Base-by-base conservation (phyloP, 1,140 invertebrate species). In the Drosophila eugracilis region DNA sequence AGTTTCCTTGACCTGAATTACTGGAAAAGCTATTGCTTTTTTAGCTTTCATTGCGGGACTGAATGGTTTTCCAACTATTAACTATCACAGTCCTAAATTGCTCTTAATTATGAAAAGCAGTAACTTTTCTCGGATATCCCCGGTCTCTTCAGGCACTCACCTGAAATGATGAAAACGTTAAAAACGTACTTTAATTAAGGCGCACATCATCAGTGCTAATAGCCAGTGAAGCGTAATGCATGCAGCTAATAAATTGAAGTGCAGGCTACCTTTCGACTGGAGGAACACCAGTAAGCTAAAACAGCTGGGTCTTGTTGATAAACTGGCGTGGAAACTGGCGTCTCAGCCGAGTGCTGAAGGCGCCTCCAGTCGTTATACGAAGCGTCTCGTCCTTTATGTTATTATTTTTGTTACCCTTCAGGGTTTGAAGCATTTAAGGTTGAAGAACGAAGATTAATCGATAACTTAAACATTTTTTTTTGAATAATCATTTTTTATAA, bases 1-100 rank as follows among this genome's bases (percentile, higher is more conserved):
- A 78, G 59, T 88, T 88, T 88, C 78, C 83, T 88, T 88, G 83
- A 78, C 83, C 83, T 63, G 30, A 88, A 88, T 88, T 72, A 49
- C 65, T 77, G 59, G 45, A 42, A 47, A 41, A 74, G 73, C 77
- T 70, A 76, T 77, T 41, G 62, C 14, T 45, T 47, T 53, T 60
- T 48, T 26, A 48, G 21, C 41, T 24, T 37, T 26, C 22, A 14
- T 17, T n/a, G 19, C 17, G n/a, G 26, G 19, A 21, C 21, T 41
- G 6, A 48, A 28, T 32, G 12, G 4, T 42, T 17, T 37, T 26
- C 32, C 17, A 54, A 37, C 42, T 73, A 50, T 63, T 73, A 70
- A 39, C 45, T 24, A 37, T 54, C 41, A 42, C 37, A 48, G 34
- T 37, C 37, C 28, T 34, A 44, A 80, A 85, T 77, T 75, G 42